These are phyloP conservation scores for Calliphora vicina DNA, from an alignment of 1,140 invertebrate species.

Conservation along the genomic window DNA sequence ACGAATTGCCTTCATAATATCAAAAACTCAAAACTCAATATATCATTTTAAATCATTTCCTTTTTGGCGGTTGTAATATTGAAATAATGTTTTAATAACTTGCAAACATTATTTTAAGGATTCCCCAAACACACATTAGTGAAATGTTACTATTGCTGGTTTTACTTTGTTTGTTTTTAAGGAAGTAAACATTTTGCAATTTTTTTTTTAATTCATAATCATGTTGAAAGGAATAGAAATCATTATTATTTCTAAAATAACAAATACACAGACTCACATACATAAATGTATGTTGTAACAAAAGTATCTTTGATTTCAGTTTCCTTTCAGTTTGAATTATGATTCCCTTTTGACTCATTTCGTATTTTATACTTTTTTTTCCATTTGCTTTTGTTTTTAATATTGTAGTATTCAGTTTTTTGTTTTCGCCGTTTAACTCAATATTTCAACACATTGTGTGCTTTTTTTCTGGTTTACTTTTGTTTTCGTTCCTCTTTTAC, in stretches of 20 bases:
- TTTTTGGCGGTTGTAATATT: not conserved
- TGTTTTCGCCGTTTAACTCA: not conserved
- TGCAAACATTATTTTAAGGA: conserved; percentile 6
- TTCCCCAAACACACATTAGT: conserved; percentile 31
- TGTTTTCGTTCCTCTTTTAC: no score
- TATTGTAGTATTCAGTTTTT: no score
- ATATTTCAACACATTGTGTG: not conserved
- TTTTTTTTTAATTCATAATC: not conserved
- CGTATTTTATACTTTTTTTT: not conserved
- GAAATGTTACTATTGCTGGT: not conserved
- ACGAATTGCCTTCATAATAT: not conserved
- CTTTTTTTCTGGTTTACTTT: not conserved
- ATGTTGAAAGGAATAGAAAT: not conserved
- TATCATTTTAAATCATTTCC: not conserved
- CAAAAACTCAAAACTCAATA: not conserved
- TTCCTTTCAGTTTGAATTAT: conserved; percentile 13
- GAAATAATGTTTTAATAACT: conserved; percentile 11
- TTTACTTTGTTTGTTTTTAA: not conserved
- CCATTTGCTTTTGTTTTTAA: no score
- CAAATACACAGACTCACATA: no score
- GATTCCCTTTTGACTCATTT: conserved; percentile 28
- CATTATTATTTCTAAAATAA: not conserved
- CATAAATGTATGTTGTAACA: not conserved
- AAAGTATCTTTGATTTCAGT: conserved; percentile 9
- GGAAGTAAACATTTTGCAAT: not conserved